Percentiles rank a stretch among this genome's conserved stretches.
Evolutionary conservation across 2,888 invertebrate genomes (phyloP).

Genomic region (Callosobruchus maculatus): DNA sequence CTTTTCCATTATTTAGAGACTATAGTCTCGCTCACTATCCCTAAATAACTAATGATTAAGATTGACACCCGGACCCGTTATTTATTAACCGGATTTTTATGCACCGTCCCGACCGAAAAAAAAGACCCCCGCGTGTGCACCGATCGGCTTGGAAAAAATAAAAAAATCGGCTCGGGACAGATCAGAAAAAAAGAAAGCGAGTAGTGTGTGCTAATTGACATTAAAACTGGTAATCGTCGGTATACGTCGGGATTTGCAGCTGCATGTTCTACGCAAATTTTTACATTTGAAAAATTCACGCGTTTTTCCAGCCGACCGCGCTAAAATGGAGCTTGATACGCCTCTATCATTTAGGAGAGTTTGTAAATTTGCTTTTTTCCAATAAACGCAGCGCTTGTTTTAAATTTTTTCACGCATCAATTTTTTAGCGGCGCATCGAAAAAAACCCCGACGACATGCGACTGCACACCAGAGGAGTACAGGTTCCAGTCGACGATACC

Average conservation of each 20-base stretch:
- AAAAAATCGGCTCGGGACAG: neutral
- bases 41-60: constrained; percentile 35
- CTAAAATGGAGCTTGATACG: neutral
- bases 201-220: neutral
- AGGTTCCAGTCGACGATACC: too few species aligned
- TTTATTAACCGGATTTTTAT: constrained; percentile 18
- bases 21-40: constrained; percentile 27
- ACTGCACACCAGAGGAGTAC: neutral
- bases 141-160: neutral
- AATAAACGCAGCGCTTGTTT: neutral
- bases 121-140: neutral
- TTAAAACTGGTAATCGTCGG: neutral
- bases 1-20: constrained; percentile 43
- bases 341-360: neutral
- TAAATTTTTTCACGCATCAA: neutral
- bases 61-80: constrained; percentile 27
- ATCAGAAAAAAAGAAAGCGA: neutral
- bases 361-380: neutral
- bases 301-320: neutral
- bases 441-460: neutral
- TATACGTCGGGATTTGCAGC: neutral
- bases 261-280: neutral
- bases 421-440: neutral
- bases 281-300: neutral
- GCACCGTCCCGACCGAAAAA: neutral